Conservation (phyloP, 2,113 vertebrate species). For the Furnarius figulus region DNA sequence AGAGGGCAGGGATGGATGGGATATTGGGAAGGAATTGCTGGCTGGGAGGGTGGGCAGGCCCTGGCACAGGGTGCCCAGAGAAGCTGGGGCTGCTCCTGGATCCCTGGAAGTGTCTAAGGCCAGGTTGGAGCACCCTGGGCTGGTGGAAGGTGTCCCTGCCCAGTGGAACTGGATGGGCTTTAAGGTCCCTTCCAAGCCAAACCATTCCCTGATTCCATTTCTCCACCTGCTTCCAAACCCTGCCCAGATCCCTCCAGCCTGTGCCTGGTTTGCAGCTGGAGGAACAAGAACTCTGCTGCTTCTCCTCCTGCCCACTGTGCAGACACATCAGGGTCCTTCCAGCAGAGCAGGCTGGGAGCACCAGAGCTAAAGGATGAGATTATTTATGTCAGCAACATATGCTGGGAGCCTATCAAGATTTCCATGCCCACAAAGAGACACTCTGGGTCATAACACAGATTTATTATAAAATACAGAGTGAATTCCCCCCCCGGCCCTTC, state of each 20-base stretch:
- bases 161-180: not conserved
- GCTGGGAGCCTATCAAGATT: not conserved
- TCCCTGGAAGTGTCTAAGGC: not conserved
- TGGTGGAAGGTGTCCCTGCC: not conserved
- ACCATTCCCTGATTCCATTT: not conserved
- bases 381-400: not conserved
- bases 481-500: not conserved
- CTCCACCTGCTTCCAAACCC: not conserved
- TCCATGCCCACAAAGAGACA: not conserved
- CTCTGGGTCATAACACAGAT: slow-evolving; percentile 15
- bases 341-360: not conserved
- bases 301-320: not conserved
- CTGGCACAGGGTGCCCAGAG: not conserved
- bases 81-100: not conserved
- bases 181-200: not conserved
- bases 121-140: not conserved
- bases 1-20: not conserved
- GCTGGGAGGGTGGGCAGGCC: accelerated
- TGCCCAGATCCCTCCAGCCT: accelerated
- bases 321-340: not conserved
- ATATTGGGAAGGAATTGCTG: not conserved
- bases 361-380: not conserved
- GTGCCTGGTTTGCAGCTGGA: not conserved
- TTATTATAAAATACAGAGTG: not conserved
- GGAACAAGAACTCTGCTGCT: not conserved